Evolutionary conservation across 1,140 invertebrate species (phyloP).

Genomic region (Cotesia glomerata): DNA sequence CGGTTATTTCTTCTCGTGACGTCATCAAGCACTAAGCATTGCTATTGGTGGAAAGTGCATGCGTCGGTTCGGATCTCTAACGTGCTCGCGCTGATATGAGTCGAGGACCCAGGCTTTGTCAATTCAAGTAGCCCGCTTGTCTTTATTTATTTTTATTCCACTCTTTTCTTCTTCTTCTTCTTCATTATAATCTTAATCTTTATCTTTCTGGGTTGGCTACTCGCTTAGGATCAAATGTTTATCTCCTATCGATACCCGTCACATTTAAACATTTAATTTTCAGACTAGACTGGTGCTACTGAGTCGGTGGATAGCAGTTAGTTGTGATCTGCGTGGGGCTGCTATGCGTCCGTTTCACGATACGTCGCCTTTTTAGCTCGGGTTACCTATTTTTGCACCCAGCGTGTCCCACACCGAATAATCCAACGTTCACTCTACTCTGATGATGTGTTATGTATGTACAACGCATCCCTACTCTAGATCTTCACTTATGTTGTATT

Average conservation of each 20-base stretch:
- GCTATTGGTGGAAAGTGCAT: conserved; percentile 24
- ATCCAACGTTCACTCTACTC: neutral
- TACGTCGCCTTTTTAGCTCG: conserved; percentile 24
- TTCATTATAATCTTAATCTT: conserved; percentile 19
- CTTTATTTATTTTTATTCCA: conserved; percentile 4
- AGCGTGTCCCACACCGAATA: conserved; percentile 5
- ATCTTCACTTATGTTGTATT: neutral
- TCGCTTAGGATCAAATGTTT: too few relatives aligned
- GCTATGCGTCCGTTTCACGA: conserved; percentile 14
- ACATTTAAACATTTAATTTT: too few relatives aligned
- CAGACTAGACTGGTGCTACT: too few relatives aligned
- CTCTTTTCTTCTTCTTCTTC: conserved; percentile 18
- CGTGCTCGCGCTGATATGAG: neutral
- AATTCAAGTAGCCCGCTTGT: conserved; percentile 12
- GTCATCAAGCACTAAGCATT: conserved; percentile 20
- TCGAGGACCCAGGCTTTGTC: conserved; percentile 6
- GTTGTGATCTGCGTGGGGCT: neutral
- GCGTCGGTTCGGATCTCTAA: conserved; percentile 4
- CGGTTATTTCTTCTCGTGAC: conserved; percentile 28
- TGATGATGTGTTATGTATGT: neutral
- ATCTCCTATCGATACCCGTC: too few relatives aligned
- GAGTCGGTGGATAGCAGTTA: neutral
- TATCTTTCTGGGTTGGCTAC: conserved; percentile 16
- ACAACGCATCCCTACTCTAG: neutral
- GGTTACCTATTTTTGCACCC: conserved; percentile 28